phyloP scores from a whole-genome alignment of 2,888 invertebrate genomes.

The Drosophila rubida region DNA sequence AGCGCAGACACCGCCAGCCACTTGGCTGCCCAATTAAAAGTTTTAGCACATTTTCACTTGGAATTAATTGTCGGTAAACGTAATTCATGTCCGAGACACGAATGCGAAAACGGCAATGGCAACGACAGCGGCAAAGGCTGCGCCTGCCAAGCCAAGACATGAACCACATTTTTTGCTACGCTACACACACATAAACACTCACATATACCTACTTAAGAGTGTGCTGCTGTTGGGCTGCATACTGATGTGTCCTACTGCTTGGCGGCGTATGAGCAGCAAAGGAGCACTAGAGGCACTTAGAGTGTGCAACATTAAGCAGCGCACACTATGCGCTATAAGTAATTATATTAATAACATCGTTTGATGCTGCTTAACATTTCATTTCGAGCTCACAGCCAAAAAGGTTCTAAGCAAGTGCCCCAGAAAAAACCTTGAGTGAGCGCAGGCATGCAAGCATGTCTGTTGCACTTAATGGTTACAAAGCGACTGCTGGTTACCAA shows the following conservation, averaged over 20 bases:
- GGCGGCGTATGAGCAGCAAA: not conserved
- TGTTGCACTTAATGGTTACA: too few relatives aligned
- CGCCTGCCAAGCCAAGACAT: conserved; percentile 14
- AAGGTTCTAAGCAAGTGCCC: not conserved
- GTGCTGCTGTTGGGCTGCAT: conserved; percentile 45
- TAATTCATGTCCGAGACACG: conserved; percentile 78
- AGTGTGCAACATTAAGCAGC: conserved; percentile 1
- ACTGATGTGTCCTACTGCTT: conserved; percentile 48
- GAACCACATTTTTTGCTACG: conserved; percentile 32
- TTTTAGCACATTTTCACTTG: conserved; percentile 79
- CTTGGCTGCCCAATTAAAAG: conserved; percentile 77
- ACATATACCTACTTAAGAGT: not conserved
- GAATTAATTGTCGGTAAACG: conserved; percentile 79
- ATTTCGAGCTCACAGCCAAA: not conserved
- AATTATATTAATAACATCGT: conserved; percentile 2
- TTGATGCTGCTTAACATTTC: not conserved
- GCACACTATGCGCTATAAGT: not conserved
- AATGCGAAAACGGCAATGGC: conserved; percentile 53
- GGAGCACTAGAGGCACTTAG: not conserved
- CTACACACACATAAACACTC: conserved; percentile 2
- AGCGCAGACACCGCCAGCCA: conserved; percentile 48
- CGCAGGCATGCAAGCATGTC: not conserved
- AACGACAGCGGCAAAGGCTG: conserved; percentile 8
- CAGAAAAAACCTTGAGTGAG: not conserved
- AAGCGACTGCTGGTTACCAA: too few relatives aligned